Base-by-base conservation (phyloP, 2,797 vertebrate genomes). In the Tapera naevia region DNA sequence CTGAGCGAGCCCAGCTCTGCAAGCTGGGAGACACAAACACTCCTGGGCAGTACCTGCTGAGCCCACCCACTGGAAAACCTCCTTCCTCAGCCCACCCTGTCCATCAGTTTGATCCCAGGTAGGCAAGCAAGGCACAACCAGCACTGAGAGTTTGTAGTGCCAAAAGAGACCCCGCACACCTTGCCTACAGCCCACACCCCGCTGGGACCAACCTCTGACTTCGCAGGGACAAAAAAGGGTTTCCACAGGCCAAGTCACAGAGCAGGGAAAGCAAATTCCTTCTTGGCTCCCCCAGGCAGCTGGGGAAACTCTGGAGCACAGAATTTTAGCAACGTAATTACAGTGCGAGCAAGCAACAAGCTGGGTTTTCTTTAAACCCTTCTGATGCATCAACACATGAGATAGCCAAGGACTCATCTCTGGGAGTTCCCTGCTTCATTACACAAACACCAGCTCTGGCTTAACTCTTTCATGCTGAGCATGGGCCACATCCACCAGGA, bases 351-450 rank as follows among this genome's bases (percentile, higher is more conserved):
- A 54, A 72, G 53, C 72, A 80, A 79, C 75, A 72, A 74, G 86
- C 91, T 66, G 73, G 88, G 86, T 93, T 93, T 86, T 91, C 93
- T 94, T 72, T 80, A 94, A 96, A 39, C 76, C 89, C 82, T 91
- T 89, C 87, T 94, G 93, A 96, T 95, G 94, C 95, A 95, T 91
- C 96, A 95, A 69, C 58, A 43, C 89, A 84, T 54, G 58, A 56
- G 94, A 94, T 94, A 93, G 75, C 89, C 82, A 75, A 89, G 80
- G 96, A 96, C 86, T 96, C 95, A 93, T 91, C 91, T 61, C 94
- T 94, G 95, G 94, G 96, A 96, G 96, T 95, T 96, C 95, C 96
- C 94, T 94, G 24, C 61, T 62, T 35, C 80, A 91, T 96, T 95
- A 93, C 95, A 90, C 62, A 95, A 95, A 89, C 91, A 76, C 66